A percentile compares a stretch with the other conserved stretches of the same genome.
These are phyloP conservation scores for Petrocephalus sullivani DNA, from an alignment of 2,797 vertebrate genomes.

Conservation along the genomic window DNA sequence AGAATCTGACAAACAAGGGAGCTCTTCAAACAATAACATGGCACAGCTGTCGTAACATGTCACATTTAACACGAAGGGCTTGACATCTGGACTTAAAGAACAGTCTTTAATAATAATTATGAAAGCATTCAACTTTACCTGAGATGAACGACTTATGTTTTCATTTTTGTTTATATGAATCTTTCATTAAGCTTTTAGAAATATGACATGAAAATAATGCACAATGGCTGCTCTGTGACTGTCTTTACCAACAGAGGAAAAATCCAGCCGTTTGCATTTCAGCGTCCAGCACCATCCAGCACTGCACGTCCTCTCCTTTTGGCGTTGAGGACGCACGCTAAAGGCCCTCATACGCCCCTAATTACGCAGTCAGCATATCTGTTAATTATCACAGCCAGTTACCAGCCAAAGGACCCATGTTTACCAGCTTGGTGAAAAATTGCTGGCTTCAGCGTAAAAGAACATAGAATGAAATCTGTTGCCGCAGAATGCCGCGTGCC, in stretches of 20 bases:
- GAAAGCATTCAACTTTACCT: not conserved
- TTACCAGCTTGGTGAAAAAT: not conserved
- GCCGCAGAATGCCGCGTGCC: not conserved
- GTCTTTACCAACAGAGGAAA: not conserved
- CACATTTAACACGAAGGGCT: not conserved
- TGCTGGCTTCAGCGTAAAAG: not conserved
- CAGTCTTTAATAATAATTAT: not conserved
- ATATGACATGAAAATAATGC: not conserved
- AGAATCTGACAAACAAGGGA: not conserved
- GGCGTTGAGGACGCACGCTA: not conserved
- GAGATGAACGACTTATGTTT: not conserved
- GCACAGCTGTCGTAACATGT: not conserved
- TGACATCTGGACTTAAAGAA: not conserved
- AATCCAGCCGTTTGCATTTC: not conserved
- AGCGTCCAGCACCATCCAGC: not conserved
- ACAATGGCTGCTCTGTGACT: not conserved
- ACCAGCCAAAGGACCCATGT: not conserved
- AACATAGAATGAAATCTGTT: not conserved
- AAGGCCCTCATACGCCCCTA: not conserved
- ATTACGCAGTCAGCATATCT: not conserved
- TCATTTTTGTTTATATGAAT: not conserved
- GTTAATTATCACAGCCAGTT: not conserved
- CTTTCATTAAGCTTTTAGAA: not conserved
- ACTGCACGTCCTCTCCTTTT: not conserved
- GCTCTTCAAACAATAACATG: not conserved